Evolutionary conservation across 2,113 vertebrate species (phyloP).

Genomic region (Strigops habroptila): DNA sequence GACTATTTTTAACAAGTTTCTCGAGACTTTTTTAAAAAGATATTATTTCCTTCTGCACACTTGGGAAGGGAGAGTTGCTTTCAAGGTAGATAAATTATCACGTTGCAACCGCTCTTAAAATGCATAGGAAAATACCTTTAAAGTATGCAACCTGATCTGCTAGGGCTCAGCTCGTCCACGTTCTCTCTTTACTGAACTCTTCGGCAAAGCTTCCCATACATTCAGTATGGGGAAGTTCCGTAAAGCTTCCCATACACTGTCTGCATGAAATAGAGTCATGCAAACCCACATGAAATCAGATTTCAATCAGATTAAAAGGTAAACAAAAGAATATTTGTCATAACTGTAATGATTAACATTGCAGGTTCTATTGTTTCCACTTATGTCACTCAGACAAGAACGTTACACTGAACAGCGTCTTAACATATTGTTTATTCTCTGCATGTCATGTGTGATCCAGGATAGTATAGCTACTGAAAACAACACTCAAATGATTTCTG

Average conservation of each 20-base stretch:
- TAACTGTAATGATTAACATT: neutral
- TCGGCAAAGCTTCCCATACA: slow-evolving; percentile 5
- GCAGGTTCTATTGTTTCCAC: neutral
- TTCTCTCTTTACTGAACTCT: neutral
- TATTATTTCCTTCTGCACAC: neutral
- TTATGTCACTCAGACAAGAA: neutral
- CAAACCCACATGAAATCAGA: neutral
- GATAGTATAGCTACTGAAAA: neutral
- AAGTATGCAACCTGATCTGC: slow-evolving; percentile 41
- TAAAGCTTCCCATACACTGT: neutral
- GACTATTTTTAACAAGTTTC: neutral
- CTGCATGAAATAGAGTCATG: neutral
- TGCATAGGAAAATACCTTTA: slow-evolving; percentile 30
- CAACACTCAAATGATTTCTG: neutral
- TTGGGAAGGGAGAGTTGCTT: neutral
- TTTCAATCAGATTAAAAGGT: neutral
- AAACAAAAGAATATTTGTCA: neutral
- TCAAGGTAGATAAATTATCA: neutral
- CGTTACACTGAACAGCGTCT: neutral
- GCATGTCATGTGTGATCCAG: neutral
- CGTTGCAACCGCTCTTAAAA: neutral
- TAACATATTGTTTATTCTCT: neutral
- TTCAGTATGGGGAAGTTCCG: neutral
- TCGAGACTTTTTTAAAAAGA: neutral
- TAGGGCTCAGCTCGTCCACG: neutral